A percentile compares a stretch with the other conserved stretches of the same genome.
Conservation (phyloP, 2,888 invertebrate genomes). For the Hemithea aestivaria region DNA sequence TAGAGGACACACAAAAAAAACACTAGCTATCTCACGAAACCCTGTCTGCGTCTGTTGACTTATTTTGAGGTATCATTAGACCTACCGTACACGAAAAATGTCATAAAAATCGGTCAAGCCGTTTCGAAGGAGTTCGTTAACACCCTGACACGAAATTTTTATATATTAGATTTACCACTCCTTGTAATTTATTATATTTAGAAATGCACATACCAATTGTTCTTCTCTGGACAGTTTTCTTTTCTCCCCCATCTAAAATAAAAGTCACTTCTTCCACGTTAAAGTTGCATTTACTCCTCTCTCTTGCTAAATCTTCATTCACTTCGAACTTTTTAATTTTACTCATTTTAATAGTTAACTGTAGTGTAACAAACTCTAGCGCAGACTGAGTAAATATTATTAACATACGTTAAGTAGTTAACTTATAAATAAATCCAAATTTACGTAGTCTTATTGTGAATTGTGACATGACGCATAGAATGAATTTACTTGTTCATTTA, state of each 20-base stretch:
- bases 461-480: too few relatives aligned
- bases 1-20: too few relatives aligned
- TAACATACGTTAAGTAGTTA: too few relatives aligned
- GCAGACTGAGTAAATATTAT: constrained; percentile 2
- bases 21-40: too few relatives aligned
- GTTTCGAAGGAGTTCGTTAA: too few relatives aligned
- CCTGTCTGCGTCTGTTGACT: too few relatives aligned
- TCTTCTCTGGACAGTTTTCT: constrained; percentile 83
- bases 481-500: too few relatives aligned
- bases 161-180: too few relatives aligned
- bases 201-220: constrained; percentile 49
- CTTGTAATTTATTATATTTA: background rate
- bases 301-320: constrained; percentile 83
- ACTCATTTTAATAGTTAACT: constrained; percentile 25
- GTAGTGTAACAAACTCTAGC: background rate
- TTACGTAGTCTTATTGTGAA: background rate
- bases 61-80: too few relatives aligned
- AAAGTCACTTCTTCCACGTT: constrained; percentile 85
- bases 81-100: too few relatives aligned
- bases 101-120: too few relatives aligned
- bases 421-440: constrained; percentile 2
- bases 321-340: constrained; percentile 41
- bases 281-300: constrained; percentile 85
- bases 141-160: too few relatives aligned
- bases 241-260: constrained; percentile 85